Base-by-base conservation (phyloP, 2,113 vertebrate genomes). In the Thalassoma bifasciatum region DNA sequence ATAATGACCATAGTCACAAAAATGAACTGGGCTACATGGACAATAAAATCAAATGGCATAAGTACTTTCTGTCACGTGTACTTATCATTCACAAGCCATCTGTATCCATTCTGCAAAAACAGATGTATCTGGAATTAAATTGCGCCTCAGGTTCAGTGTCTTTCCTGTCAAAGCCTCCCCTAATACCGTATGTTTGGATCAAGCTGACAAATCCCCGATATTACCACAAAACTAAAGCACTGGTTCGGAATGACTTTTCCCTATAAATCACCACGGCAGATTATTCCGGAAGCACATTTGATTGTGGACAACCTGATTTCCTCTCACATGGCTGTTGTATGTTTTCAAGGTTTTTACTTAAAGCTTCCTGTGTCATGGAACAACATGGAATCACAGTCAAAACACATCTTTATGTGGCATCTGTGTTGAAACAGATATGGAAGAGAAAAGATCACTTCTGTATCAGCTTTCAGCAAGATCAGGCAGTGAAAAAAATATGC, bases 171-270 rank as follows among this genome's bases (percentile, higher is more conserved):
- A 51, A 71, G 72, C 44, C 14, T 17, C 22, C 24, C 26, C 58
- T 80, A 86, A 83, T 83, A 75, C 84, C 75, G 72, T 54, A 51
- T 84, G 78, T 83, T 79, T 81, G 75, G 82, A 88, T 83, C 86
- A 85, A 37, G 64, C 65, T n/a, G 65, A 66, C 67, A 85, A 90
- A 91, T 85, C 88, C 80, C 67, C 50, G 11, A 67, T 79, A 66
- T 86, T 80, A 76, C 62, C 42, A 81, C 62, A 72, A 66, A 81
- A 73, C 58, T 42, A 81, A 79, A 87, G 57, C 74, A 60, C 75
- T 13, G 58, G 71, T 84, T 83, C 84, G 57, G 53, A 40, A 37
- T 60, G 63, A 73, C 74, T 82, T 83, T 77, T 59, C 37, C 21
- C 36, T 19, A 42, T 6, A 47, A 46, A 52, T 64, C 64, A 26